Percentiles rank a stretch among this genome's conserved stretches.
Evolutionary conservation across 2,797 vertebrate genomes (phyloP).

Genomic region (Leptoclinus maculatus): DNA sequence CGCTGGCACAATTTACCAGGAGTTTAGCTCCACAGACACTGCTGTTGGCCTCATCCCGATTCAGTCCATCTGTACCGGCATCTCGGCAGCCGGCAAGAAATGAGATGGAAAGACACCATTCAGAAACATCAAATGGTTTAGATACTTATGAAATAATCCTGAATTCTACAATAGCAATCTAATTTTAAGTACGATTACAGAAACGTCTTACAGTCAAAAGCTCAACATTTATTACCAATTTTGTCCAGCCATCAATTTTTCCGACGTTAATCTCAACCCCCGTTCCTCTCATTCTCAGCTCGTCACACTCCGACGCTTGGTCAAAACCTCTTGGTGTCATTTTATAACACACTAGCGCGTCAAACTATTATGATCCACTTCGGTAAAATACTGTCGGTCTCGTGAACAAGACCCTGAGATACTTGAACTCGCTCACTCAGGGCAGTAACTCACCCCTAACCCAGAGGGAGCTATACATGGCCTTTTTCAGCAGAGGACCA

Average conservation of each 20-base stretch:
- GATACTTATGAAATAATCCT: neutral
- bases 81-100: constrained; percentile 51
- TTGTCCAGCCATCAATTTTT: neutral
- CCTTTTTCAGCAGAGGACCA: neutral
- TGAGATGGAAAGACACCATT: constrained; percentile 44
- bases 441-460: neutral
- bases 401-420: neutral
- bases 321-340: too few relatives aligned
- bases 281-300: neutral
- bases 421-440: neutral
- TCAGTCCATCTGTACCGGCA: constrained; percentile 70
- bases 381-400: neutral
- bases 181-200: neutral
- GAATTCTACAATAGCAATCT: neutral
- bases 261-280: neutral
- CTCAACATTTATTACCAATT: neutral
- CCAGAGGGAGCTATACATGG: neutral
- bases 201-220: neutral
- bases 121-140: constrained; percentile 33
- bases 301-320: too few relatives aligned
- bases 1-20: constrained; percentile 64
- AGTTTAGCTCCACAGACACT: constrained; percentile 67
- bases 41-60: constrained; percentile 65
- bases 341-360: too few relatives aligned
- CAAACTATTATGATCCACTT: too few relatives aligned